Evolutionary conservation across 2,888 invertebrate genomes (phyloP).

Genomic region (Metacarcinus magister): DNA sequence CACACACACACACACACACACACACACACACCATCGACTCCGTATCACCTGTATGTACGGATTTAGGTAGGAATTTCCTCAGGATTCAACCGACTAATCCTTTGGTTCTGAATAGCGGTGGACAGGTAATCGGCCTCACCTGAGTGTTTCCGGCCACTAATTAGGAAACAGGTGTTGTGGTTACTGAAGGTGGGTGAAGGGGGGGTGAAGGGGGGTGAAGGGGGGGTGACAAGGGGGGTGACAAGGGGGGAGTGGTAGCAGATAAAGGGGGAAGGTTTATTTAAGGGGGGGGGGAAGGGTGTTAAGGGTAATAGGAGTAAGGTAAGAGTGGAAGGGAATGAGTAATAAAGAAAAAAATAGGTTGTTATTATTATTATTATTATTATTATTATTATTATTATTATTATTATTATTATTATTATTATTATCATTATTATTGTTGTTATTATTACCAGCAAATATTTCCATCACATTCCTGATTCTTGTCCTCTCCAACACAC

Average conservation of each 20-base stretch:
- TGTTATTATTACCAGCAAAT: neutral
- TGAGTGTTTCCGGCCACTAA: constrained; percentile 16
- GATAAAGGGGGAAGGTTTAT: neutral
- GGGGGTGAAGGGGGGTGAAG: neutral
- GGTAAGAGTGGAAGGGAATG: neutral
- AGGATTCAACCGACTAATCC: neutral
- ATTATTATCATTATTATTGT: neutral
- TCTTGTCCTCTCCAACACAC: neutral
- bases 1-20: too few species aligned
- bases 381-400: neutral
- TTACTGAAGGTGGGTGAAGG: neutral
- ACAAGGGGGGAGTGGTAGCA: too few species aligned
- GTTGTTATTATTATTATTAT: neutral
- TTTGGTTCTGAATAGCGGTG: neutral
- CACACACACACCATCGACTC: too few species aligned
- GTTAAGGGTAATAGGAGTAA: neutral
- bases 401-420: neutral
- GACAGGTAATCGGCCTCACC: neutral
- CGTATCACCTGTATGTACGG: too few species aligned
- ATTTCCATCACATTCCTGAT: neutral
- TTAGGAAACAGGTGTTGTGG: constrained; percentile 21
- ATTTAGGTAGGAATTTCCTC: neutral
- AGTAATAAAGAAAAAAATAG: neutral
- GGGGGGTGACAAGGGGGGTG: neutral
- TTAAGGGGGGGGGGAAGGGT: neutral